Evolutionary conservation across 2,113 vertebrate species (phyloP).

Genomic region (Calypte anna): DNA sequence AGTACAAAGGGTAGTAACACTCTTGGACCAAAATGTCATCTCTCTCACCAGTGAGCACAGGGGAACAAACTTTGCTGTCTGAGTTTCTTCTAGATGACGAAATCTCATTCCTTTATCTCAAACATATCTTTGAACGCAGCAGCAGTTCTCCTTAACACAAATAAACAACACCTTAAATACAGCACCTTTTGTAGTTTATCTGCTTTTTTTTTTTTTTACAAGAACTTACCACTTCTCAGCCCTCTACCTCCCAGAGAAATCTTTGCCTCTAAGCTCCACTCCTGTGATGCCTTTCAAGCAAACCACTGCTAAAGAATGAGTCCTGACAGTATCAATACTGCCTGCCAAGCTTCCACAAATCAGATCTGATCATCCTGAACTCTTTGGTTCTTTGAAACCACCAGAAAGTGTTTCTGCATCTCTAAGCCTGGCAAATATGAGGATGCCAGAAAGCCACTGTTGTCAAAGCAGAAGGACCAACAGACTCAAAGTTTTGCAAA

Average conservation of each 20-base stretch:
- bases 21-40: background rate
- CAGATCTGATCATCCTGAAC: background rate
- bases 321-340: background rate
- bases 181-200: background rate
- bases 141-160: background rate
- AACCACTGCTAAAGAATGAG: background rate
- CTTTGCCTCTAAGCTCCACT: background rate
- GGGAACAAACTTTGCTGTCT: background rate
- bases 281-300: background rate
- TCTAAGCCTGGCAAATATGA: background rate
- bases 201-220: background rate
- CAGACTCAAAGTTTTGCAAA: background rate
- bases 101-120: background rate
- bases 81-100: background rate
- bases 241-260: background rate
- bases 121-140: background rate
- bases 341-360: background rate
- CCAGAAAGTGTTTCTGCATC: background rate
- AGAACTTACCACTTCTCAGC: background rate
- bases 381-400: background rate
- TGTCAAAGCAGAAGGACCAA: background rate
- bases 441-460: background rate
- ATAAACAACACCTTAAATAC: background rate
- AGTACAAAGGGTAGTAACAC: background rate
- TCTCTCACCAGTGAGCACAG: background rate